Evolutionary conservation across 2,797 vertebrate genomes (phyloP), one percentile per base, ranked within the genome.

Genomic region (Ceyx erithaca): DNA sequence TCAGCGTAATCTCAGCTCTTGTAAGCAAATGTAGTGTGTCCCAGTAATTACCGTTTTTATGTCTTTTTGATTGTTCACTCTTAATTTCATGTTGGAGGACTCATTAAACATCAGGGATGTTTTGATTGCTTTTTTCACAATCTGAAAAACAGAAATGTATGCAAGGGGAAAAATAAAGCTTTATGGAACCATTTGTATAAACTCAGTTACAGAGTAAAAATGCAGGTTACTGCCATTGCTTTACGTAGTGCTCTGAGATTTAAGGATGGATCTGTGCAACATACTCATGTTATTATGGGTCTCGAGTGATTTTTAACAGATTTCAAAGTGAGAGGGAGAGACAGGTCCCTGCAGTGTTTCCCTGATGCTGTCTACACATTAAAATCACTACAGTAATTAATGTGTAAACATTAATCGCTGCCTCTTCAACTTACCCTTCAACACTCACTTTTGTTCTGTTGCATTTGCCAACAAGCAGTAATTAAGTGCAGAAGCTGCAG

Each of bases 61-160:
- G 59, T 45, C 75, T 54, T 62, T 94, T 88, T 88, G 85, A 81
- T 96, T 83, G 87, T 81, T 94, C 88, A 68, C 0, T 10, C 84
- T 49, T 91, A 83, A 73, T 91, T 93, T 96, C 85, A 17, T 40
- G 77, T n/a, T 87, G 86, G 76, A 95, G 21, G 75, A 59, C 46
- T 80, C 46, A 30, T 79, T 88, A 76, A 71, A 43, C 70, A 46
- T 70, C 69, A 48, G 40, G 58, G 75, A 48, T 43, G 82, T 57
- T 84, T 92, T 92, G 17, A 80, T 57, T 12, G 70, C 19, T 54
- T 73, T 94, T 88, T 93, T 95, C 80, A 80, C 83, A 64, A 92
- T 76, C 96, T 96, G 85, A 68, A 95, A 95, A 94, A 91, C 77
- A 96, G 67, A 95, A 94, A 91, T 40, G 62, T 3, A 75, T 64